A percentile compares a stretch with the other conserved stretches of the same genome.
Evolutionary conservation across 2,888 invertebrate species (phyloP).

Genomic region (Dichetophora obliterata): DNA sequence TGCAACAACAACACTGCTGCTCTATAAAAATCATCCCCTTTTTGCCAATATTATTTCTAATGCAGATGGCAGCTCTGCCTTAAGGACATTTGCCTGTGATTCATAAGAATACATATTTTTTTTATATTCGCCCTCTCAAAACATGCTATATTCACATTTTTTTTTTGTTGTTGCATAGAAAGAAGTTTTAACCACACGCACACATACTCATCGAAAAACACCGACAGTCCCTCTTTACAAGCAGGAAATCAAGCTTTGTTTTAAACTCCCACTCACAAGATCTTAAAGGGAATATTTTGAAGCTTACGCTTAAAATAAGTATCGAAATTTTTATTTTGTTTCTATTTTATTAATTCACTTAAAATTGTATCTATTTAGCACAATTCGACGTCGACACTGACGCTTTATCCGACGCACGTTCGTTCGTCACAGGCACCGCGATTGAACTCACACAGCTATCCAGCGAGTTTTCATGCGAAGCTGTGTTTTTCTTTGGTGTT

Average conservation of each 20-base stretch:
- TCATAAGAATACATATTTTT: conserved; percentile 21
- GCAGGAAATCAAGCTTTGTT: neutral
- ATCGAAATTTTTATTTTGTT: neutral
- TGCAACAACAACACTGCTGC: neutral
- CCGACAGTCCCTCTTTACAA: neutral
- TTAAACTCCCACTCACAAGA: conserved; percentile 5
- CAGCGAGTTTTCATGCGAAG: neutral
- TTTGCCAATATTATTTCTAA: conserved; percentile 11
- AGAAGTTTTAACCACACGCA: neutral
- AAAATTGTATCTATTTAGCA: neutral
- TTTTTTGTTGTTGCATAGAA: conserved; percentile 17
- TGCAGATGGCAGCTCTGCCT: conserved; percentile 29
- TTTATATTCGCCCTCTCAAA: neutral
- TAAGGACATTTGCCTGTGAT: conserved; percentile 26
- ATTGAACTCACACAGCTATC: conserved; percentile 15
- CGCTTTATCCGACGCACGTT: conserved; percentile 28
- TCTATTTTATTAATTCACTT: neutral
- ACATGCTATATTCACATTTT: neutral
- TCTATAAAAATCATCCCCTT: conserved; percentile 21
- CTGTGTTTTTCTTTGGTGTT: neutral
- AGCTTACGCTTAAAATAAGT: neutral
- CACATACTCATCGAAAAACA: neutral
- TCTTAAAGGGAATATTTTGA: neutral
- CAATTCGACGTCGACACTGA: neutral
- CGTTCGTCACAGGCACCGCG: conserved; percentile 17